Conservation (phyloP, 2,113 vertebrate species). For the Tamias sibiricus region DNA sequence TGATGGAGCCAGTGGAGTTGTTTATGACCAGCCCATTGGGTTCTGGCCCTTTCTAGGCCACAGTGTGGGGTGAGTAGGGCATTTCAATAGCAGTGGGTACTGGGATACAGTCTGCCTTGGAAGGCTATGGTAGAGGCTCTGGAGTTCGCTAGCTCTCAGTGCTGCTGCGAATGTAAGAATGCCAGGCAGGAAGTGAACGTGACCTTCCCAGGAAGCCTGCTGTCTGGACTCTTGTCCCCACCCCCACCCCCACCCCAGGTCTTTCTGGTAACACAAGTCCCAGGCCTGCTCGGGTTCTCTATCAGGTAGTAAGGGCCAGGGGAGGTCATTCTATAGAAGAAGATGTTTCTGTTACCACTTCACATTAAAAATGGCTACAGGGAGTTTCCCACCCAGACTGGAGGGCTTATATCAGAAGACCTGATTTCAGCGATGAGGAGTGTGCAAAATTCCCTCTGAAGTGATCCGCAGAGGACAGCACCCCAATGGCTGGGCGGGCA, state of each 20-base stretch:
- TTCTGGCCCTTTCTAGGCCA: neutral
- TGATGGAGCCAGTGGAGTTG: slow-evolving; percentile 29
- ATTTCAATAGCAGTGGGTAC: neutral
- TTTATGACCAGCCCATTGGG: slow-evolving; percentile 25
- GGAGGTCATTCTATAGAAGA: neutral
- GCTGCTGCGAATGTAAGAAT: rapidly evolving
- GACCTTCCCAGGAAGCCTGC: neutral
- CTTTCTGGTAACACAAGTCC: neutral
- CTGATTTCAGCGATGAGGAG: neutral
- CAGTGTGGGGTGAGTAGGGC: neutral
- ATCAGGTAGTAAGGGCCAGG: neutral
- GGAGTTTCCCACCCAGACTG: neutral
- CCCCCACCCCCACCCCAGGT: too few relatives aligned
- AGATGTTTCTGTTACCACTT: slow-evolving; percentile 44
- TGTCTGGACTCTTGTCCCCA: neutral
- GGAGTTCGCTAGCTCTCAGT: neutral
- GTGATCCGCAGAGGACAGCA: neutral
- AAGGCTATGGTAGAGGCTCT: too few relatives aligned
- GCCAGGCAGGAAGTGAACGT: neutral
- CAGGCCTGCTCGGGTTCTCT: neutral
- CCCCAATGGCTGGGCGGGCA: neutral
- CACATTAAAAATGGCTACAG: slow-evolving; percentile 32
- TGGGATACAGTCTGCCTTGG: neutral
- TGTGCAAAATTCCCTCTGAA: neutral
- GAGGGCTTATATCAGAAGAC: slow-evolving; percentile 34